Conservation (phyloP, 2,888 invertebrate genomes). For the Shargacucullia verbasci region DNA sequence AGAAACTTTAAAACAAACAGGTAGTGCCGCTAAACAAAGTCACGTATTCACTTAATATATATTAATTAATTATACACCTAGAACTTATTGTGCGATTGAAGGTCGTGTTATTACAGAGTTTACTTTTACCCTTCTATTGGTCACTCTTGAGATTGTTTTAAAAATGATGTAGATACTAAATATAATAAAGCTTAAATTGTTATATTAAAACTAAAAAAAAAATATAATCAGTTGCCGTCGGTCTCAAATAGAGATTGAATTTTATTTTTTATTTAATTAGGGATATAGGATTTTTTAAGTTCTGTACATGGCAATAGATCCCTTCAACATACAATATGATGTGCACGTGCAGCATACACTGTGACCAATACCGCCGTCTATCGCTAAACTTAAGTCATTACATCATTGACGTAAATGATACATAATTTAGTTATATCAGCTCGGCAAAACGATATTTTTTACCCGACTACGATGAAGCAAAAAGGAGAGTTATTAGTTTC, state of each 20-base stretch:
- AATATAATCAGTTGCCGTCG: too few species aligned
- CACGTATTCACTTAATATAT: slow-evolving; percentile 6
- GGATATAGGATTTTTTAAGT: too few species aligned
- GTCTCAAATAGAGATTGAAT: too few species aligned
- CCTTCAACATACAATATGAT: not conserved
- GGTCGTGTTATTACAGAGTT: slow-evolving; percentile 5
- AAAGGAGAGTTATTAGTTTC: too few species aligned
- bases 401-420: not conserved
- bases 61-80: slow-evolving; percentile 6
- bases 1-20: slow-evolving; percentile 8
- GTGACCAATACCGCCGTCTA: slow-evolving; percentile 2
- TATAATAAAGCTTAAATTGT: not conserved
- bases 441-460: too few species aligned
- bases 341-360: not conserved
- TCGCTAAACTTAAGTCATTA: not conserved
- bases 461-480: too few species aligned
- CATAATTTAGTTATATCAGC: too few species aligned
- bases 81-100: not conserved
- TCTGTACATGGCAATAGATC: too few species aligned
- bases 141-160: not conserved
- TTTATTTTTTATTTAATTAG: too few species aligned
- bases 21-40: slow-evolving; percentile 6
- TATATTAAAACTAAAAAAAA: too few species aligned
- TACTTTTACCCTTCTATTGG: slow-evolving; percentile 6
- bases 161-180: not conserved